Conservation (phyloP, 2,113 vertebrate genomes). For the Etheostoma cragini region DNA sequence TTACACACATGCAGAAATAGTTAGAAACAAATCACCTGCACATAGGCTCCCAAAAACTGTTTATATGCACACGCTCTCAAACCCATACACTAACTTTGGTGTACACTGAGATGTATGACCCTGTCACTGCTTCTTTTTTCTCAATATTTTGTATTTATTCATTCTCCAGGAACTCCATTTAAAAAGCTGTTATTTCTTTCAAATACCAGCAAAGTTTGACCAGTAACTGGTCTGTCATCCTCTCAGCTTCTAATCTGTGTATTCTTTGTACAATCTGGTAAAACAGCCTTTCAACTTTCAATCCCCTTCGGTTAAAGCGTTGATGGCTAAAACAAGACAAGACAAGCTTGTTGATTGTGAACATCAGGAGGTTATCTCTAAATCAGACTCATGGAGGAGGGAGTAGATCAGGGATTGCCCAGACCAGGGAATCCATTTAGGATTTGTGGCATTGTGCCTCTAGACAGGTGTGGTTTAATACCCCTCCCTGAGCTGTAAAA, state of each 20-base stretch:
- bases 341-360: slow-evolving; percentile 47
- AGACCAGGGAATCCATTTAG: slow-evolving; percentile 51
- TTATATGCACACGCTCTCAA: not conserved
- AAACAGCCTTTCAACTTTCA: slow-evolving; percentile 43
- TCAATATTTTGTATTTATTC: not conserved
- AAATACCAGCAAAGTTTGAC: slow-evolving; percentile 3
- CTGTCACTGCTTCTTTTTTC: not conserved
- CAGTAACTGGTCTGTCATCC: slow-evolving; percentile 13
- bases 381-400: slow-evolving; percentile 54
- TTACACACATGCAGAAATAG: slow-evolving; percentile 4
- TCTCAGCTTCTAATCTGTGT: slow-evolving; percentile 26
- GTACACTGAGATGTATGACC: not conserved
- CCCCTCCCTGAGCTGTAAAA: slow-evolving; percentile 36
- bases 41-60: not conserved
- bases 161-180: not conserved
- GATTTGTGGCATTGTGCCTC: slow-evolving; percentile 57
- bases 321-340: slow-evolving; percentile 28
- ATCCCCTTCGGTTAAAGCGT: slow-evolving; percentile 16
- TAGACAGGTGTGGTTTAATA: slow-evolving; percentile 61
- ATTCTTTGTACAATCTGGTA: not conserved
- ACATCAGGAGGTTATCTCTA: slow-evolving; percentile 54
- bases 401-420: slow-evolving; percentile 32
- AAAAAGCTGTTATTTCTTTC: slow-evolving; percentile 1
- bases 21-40: not conserved
- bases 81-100: not conserved